A percentile compares a stretch with the other conserved stretches of the same genome.
These are phyloP conservation scores for Drosophila tristis DNA, from an alignment of 1,140 invertebrate species.

Conservation along the genomic window DNA sequence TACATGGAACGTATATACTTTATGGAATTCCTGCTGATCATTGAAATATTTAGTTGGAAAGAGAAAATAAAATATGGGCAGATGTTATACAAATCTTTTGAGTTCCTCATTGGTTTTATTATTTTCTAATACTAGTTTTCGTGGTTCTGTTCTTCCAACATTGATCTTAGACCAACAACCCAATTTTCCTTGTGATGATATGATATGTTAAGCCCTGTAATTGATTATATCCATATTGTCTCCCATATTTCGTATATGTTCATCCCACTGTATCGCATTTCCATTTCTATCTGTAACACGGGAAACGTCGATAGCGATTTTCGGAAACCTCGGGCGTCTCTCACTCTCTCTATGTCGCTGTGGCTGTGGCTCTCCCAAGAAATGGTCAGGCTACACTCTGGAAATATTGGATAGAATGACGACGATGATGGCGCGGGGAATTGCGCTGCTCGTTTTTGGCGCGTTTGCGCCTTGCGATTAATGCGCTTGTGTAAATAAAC, in stretches of 20 bases:
- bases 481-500: constrained; percentile 82
- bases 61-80: too few relatives aligned
- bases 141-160: too few relatives aligned
- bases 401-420: constrained; percentile 11
- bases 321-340: constrained; percentile 29
- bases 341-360: constrained; percentile 24
- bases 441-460: constrained; percentile 75
- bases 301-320: constrained; percentile 15
- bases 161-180: too few relatives aligned
- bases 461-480: constrained; percentile 79
- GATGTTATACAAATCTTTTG: too few relatives aligned
- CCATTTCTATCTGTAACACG: constrained; percentile 20
- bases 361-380: constrained; percentile 4
- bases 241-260: background rate
- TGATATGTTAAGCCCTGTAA: too few relatives aligned
- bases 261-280: constrained; percentile 37
- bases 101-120: too few relatives aligned
- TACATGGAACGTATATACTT: background rate
- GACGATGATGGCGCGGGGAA: constrained; percentile 49
- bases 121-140: too few relatives aligned
- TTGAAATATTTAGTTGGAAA: too few relatives aligned
- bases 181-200: too few relatives aligned
- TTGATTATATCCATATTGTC: background rate
- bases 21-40: background rate
- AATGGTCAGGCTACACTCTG: constrained; percentile 16